Percentiles rank a stretch among this genome's conserved stretches.
These are phyloP conservation scores for Karalla daura DNA, from an alignment of 2,797 vertebrate genomes.

Conservation along the genomic window DNA sequence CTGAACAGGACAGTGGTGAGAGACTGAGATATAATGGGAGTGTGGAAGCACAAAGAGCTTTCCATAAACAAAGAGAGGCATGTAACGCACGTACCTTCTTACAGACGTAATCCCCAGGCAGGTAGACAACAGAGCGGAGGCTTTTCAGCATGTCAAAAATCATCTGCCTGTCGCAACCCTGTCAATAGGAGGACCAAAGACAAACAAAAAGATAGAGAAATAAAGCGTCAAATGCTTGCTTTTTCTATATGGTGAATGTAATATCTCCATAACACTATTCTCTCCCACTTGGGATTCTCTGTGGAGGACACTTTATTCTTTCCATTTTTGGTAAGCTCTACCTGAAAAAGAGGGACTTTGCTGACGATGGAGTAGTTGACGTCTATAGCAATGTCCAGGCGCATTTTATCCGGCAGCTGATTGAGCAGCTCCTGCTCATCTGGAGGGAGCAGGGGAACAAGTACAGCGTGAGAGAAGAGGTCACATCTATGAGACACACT, in stretches of 20 bases:
- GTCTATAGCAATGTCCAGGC: slow-evolving; percentile 93
- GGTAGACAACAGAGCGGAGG: slow-evolving; percentile 93
- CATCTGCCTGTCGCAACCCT: slow-evolving; percentile 99
- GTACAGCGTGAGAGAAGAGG: not conserved
- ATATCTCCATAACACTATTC: not conserved
- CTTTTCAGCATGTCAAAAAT: slow-evolving; percentile 98
- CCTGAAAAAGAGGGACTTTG: slow-evolving; percentile 98
- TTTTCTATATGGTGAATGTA: not conserved
- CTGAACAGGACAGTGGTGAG: slow-evolving; percentile 67
- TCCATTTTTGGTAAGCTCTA: slow-evolving; percentile 57
- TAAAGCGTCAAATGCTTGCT: not conserved
- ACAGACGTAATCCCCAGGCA: slow-evolving; percentile 96
- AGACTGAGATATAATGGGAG: not conserved
- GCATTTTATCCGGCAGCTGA: slow-evolving; percentile 98
- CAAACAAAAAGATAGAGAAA: not conserved
- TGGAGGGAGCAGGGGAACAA: slow-evolving; percentile 50
- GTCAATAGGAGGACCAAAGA: slow-evolving; percentile 19
- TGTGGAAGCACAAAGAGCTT: not conserved
- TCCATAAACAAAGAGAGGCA: too few species aligned
- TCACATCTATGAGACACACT: not conserved
- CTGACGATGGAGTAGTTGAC: slow-evolving; percentile 96
- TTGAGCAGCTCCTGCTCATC: slow-evolving; percentile 94
- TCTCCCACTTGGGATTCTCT: not conserved
- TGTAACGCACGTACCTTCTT: slow-evolving; percentile 91
- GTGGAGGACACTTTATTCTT: too few species aligned